Evolutionary conservation across 2,888 invertebrate species (phyloP).

Genomic region (Synanthedon myopaeformis): DNA sequence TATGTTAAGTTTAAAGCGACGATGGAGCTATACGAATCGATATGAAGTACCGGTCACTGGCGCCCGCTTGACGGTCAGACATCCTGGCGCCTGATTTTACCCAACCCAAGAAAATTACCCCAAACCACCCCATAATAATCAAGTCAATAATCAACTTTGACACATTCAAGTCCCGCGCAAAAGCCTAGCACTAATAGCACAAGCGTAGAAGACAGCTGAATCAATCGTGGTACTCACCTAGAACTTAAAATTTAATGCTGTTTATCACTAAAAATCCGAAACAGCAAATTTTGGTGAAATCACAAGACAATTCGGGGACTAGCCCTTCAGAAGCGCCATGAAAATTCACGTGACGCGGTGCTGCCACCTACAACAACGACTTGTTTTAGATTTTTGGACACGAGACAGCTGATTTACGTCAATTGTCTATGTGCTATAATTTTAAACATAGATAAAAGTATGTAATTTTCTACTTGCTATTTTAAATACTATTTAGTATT

Average conservation of each 20-base stretch:
- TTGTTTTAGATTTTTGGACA: constrained; percentile 11
- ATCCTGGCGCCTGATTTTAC: constrained; percentile 46
- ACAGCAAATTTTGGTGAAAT: constrained; percentile 67
- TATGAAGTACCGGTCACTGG: constrained; percentile 32
- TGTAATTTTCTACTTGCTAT: background rate
- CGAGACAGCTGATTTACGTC: constrained; percentile 70
- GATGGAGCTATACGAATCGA: constrained; percentile 40
- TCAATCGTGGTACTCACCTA: constrained; percentile 47
- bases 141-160: constrained; percentile 47
- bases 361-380: constrained; percentile 66
- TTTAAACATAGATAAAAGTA: background rate
- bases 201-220: constrained; percentile 14
- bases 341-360: constrained; percentile 75
- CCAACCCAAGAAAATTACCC: constrained; percentile 41
- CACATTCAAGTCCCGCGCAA: constrained; percentile 57
- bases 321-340: constrained; percentile 70
- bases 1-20: constrained; percentile 18
- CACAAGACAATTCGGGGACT: constrained; percentile 70
- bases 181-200: constrained; percentile 19
- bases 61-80: constrained; percentile 51
- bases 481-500: no score
- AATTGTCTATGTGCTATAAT: constrained; percentile 52
- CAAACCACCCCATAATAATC: constrained; percentile 44
- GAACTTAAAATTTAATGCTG: constrained; percentile 58
- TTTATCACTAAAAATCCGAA: constrained; percentile 56